Conservation (phyloP, 2,113 vertebrate species). For the Pelecanus crispus region DNA sequence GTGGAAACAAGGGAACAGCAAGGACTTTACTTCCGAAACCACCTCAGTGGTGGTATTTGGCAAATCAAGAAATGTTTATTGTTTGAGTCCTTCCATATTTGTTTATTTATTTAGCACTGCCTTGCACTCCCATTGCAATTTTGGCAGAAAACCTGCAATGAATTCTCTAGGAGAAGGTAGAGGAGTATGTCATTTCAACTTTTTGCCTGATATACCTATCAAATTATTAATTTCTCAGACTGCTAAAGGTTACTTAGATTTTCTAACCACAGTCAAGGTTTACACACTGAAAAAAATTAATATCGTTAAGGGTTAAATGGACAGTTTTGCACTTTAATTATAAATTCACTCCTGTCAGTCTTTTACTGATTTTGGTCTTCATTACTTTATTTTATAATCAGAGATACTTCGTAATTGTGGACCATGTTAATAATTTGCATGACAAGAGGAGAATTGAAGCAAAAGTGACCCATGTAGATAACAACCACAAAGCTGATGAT, state of each 20-base stretch:
- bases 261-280: conserved; percentile 59
- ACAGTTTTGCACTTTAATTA: conserved; percentile 58
- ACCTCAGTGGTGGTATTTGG: background rate
- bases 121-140: background rate
- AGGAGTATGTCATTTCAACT: background rate
- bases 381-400: conserved; percentile 61
- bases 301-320: conserved; percentile 63
- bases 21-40: background rate
- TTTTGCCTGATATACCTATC: conserved; percentile 59
- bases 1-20: background rate
- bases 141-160: conserved; percentile 26
- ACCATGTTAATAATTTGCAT: conserved; percentile 35
- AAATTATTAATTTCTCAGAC: conserved; percentile 63
- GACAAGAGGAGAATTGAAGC: conserved; percentile 39
- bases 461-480: conserved; percentile 11
- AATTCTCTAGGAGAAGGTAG: background rate
- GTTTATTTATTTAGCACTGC: background rate
- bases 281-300: conserved; percentile 55
- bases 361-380: conserved; percentile 40
- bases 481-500: background rate
- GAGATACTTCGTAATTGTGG: conserved; percentile 40
- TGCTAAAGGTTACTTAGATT: conserved; percentile 69
- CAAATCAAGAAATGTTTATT: conserved; percentile 14
- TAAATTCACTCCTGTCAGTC: conserved; percentile 42
- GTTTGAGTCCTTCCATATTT: background rate